A percentile compares a stretch with the other conserved stretches of the same genome.
These are phyloP conservation scores for Drosophila buzzatii DNA, from an alignment of 2,888 invertebrate species.

Conservation along the genomic window DNA sequence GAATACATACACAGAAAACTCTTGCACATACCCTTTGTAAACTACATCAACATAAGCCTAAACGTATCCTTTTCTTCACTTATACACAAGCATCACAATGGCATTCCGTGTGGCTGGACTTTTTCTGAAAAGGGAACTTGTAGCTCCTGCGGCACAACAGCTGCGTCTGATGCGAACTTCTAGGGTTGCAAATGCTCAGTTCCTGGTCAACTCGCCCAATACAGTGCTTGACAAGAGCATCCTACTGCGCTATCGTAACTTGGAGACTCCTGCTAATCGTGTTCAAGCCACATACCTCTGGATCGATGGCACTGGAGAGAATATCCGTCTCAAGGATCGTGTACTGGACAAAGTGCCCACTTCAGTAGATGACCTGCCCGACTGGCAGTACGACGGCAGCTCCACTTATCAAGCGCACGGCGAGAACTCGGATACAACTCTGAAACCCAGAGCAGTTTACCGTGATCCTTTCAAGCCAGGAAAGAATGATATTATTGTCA, in stretches of 20 bases:
- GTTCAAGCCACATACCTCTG: constrained; percentile 90
- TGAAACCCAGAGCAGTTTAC: constrained; percentile 92
- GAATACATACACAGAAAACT: constrained; percentile 25
- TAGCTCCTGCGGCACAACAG: constrained; percentile 60
- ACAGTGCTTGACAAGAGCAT: constrained; percentile 91
- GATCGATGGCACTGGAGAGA: constrained; percentile 91
- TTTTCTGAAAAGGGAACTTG: constrained; percentile 80
- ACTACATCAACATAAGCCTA: constrained; percentile 15
- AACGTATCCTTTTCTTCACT: constrained; percentile 47
- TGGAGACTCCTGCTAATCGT: constrained; percentile 87
- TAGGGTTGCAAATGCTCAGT: constrained; percentile 47
- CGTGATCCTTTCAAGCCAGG: constrained; percentile 91
- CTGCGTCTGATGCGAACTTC: constrained; percentile 67
- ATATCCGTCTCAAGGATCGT: constrained; percentile 89
- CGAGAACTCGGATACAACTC: constrained; percentile 90
- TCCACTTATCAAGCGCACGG: constrained; percentile 89
- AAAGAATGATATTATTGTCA: constrained; percentile 90
- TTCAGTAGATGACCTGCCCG: constrained; percentile 88
- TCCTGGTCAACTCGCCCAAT: constrained; percentile 89
- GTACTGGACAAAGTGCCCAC: constrained; percentile 89
- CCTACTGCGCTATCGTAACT: constrained; percentile 89
- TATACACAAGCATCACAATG: constrained; percentile 63
- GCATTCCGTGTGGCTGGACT: constrained; percentile 84
- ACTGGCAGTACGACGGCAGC: constrained; percentile 92
- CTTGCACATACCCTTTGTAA: background rate